Base-by-base conservation (phyloP, 2,888 invertebrate genomes). In the Lottia scabra region DNA sequence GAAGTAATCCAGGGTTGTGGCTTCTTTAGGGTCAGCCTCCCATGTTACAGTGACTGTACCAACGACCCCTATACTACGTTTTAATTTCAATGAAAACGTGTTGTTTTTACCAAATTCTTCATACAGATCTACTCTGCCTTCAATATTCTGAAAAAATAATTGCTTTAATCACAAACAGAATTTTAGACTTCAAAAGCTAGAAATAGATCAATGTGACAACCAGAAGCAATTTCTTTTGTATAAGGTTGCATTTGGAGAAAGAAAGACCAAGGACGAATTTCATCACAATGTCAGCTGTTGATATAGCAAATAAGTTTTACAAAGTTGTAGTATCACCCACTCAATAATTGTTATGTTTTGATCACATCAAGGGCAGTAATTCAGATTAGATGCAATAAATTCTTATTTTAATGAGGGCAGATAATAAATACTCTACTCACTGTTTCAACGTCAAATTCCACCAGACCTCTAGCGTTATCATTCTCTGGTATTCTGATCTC, bases 401-500 rank as follows among this genome's bases (percentile, higher is more conserved):
- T n/a, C n/a, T n/a, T n/a, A n/a, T n/a, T n/a, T n/a, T n/a, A n/a
- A 4, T 19, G 62, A 23, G 13, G 62, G 62, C 15, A 12, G 62
- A 23, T 8, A 10, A 5, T 19, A 62, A 4, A 3, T 8, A 19
- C n/a, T n/a, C n/a, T n/a, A 78, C 85, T 82, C 74, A 88, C 88
- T 69, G 83, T 85, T 27, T 72, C 79, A 13, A 87, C 87, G 77
- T 85, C 77, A 70, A 89, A 86, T 78, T 88, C 81, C 0, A 89
- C 78, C 48, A 85, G 74, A 8, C 89, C 89, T 30, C 84, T 76
- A 5, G 88, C 86, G 73, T 87, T 82, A 76, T 89, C 89, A 78
- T 89, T 89, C 79, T 87, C 87, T 19, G 77, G 71, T 6, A 89
- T 88, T 13, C 82, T 84, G 19, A 88, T 78, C 1, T 76, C 68